A percentile compares a stretch with the other conserved stretches of the same genome.
phyloP scores from a whole-genome alignment of 2,113 vertebrate genomes.

The Eurystomus gularis region DNA sequence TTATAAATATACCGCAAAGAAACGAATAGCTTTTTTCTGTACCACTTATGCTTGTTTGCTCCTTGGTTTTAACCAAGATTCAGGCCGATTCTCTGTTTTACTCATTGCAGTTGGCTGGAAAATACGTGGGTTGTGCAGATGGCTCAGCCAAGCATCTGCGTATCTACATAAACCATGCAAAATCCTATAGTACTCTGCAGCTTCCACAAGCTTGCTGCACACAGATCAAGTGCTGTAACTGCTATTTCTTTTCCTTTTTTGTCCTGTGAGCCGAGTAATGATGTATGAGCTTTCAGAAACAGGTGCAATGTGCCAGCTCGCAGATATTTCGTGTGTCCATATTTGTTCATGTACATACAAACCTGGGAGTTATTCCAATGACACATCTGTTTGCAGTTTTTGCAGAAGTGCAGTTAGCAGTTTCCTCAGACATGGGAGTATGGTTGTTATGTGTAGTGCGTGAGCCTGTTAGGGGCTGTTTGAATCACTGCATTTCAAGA shows the following conservation, averaged over 20 bases:
- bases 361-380: not conserved
- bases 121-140: slow-evolving; percentile 42
- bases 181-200: slow-evolving; percentile 14
- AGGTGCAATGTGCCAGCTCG: not conserved
- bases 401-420: not conserved
- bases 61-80: slow-evolving; percentile 44
- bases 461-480: not conserved
- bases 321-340: not conserved
- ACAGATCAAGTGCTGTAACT: not conserved
- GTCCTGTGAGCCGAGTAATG: not conserved
- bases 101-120: slow-evolving; percentile 48
- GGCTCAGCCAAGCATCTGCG: slow-evolving; percentile 32
- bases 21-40: not conserved
- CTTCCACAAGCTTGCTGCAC: not conserved
- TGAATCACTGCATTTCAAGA: not conserved
- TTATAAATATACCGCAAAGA: slow-evolving; percentile 24
- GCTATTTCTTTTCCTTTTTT: not conserved
- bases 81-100: slow-evolving; percentile 48
- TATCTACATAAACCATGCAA: not conserved
- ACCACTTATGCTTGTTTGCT: not conserved
- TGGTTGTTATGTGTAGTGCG: not conserved
- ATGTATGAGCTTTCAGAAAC: not conserved
- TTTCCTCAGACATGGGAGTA: not conserved
- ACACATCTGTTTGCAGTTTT: not conserved
- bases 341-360: not conserved